Conservation (phyloP, 2,113 vertebrate species). For the Brevimyrus niger region DNA sequence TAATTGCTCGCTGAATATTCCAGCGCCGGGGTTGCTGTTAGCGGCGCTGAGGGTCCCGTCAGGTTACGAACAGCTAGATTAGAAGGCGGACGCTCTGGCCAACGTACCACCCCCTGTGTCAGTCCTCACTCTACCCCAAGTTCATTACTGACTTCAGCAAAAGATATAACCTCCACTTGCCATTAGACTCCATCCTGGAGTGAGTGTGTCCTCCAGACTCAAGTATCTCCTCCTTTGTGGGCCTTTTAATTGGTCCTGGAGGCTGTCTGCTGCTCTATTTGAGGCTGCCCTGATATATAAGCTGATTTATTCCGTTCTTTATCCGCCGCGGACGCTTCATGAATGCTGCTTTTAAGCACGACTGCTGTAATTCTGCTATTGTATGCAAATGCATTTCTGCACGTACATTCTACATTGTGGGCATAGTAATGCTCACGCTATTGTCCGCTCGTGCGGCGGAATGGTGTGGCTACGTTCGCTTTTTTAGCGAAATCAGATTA, state of each 20-base stretch:
- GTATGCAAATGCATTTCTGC: not conserved
- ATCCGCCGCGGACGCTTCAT: not conserved
- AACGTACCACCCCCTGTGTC: not conserved
- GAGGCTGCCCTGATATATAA: not conserved
- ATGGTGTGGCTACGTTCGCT: not conserved
- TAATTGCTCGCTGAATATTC: not conserved
- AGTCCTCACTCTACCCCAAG: not conserved
- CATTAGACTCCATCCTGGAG: not conserved
- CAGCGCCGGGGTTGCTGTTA: not conserved
- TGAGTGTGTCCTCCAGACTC: not conserved
- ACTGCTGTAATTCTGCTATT: not conserved
- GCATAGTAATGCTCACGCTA: not conserved
- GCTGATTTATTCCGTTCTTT: not conserved
- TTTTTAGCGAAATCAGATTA: not conserved
- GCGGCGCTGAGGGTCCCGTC: not conserved
- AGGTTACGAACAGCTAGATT: not conserved
- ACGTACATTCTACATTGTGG: not conserved
- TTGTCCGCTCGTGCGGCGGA: not conserved
- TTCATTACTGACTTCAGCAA: conserved; percentile 8
- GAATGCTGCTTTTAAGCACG: not conserved
- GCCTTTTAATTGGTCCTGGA: not conserved
- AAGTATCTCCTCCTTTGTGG: not conserved
- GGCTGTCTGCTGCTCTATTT: conserved; percentile 1
- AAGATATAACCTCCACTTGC: not conserved
- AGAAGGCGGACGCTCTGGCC: not conserved